Conservation (phyloP, 35 echinoderm and acorn worm species). For the Diadema setosum region DNA sequence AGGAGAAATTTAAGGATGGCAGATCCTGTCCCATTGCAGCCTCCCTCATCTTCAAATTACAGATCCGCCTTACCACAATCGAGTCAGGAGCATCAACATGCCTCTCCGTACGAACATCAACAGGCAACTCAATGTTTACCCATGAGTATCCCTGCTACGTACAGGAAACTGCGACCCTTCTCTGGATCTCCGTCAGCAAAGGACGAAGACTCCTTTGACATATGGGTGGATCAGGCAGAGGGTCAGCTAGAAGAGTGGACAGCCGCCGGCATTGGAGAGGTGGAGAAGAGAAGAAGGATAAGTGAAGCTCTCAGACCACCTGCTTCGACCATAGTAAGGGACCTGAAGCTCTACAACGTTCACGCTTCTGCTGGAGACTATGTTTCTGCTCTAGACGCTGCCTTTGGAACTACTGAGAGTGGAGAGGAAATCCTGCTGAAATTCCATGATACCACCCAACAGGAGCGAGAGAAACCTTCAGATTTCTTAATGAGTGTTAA, state of each 20-base stretch:
- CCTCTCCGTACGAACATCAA: neutral
- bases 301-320: constrained; percentile 43
- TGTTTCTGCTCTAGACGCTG: constrained; percentile 23
- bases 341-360: constrained; percentile 24
- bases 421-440: constrained; percentile 29
- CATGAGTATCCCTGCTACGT: neutral
- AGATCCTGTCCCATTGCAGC: neutral
- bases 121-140: neutral
- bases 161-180: neutral
- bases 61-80: too few relatives aligned
- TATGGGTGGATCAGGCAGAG: neutral
- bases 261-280: neutral
- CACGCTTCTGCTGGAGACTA: constrained; percentile 38
- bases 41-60: neutral
- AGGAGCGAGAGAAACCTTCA: neutral
- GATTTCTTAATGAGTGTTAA: constrained; percentile 15
- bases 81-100: neutral
- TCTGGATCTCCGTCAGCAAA: neutral
- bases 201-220: constrained; percentile 20
- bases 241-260: constrained; percentile 1
- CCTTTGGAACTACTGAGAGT: constrained; percentile 49
- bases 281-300: neutral
- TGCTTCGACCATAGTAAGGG: constrained; percentile 18
- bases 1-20: neutral
- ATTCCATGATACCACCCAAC: constrained; percentile 18